Percentiles rank a stretch among this genome's conserved stretches.
Conservation (phyloP, 2,888 invertebrate genomes). For the Neoscelio sp. region DNA sequence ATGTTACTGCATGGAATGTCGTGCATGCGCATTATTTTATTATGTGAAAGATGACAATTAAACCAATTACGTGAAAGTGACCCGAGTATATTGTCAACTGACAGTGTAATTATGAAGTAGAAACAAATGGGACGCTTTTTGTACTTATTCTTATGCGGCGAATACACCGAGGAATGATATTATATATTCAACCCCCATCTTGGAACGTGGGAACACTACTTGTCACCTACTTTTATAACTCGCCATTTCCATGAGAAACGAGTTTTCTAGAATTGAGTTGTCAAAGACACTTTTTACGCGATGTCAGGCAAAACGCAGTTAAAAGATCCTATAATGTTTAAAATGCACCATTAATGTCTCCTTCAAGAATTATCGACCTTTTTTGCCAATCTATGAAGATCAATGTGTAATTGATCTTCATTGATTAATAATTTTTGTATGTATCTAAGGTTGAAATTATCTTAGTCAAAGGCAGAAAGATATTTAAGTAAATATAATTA, state of each 20-base stretch:
- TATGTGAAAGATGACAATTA: slow-evolving; percentile 58
- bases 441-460: too few relatives aligned
- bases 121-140: slow-evolving; percentile 43
- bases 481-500: too few relatives aligned
- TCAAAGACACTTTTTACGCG: slow-evolving; percentile 42
- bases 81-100: slow-evolving; percentile 46
- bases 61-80: slow-evolving; percentile 58
- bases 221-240: slow-evolving; percentile 62
- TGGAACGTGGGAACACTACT: slow-evolving; percentile 55
- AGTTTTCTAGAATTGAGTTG: slow-evolving; percentile 52
- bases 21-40: slow-evolving; percentile 16
- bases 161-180: slow-evolving; percentile 25
- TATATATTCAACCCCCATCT: slow-evolving; percentile 46
- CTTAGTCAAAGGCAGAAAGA: too few relatives aligned
- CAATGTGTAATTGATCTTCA: too few relatives aligned
- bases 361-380: slow-evolving; percentile 3
- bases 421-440: too few relatives aligned
- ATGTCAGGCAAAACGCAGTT: slow-evolving; percentile 36
- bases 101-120: slow-evolving; percentile 38
- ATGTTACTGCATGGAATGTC: slow-evolving; percentile 15
- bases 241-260: slow-evolving; percentile 40
- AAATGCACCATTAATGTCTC: slow-evolving; percentile 11
- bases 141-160: slow-evolving; percentile 31
- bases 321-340: slow-evolving; percentile 3
- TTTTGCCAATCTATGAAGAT: too few relatives aligned